Conservation (phyloP, 2,888 invertebrate species). For the Ennomos fuscantarius region DNA sequence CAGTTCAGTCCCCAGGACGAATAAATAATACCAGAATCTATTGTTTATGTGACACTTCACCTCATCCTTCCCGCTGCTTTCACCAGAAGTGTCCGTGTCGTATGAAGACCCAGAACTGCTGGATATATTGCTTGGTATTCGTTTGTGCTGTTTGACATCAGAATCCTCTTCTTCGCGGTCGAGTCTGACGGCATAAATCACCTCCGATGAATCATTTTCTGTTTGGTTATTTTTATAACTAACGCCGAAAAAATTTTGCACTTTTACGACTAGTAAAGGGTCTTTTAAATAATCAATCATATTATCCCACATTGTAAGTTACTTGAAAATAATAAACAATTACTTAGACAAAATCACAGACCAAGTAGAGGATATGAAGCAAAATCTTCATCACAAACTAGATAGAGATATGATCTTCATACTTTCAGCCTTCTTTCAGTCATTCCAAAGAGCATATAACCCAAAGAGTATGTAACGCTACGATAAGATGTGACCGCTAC, state of each 20-base stretch:
- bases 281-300: constrained; percentile 89
- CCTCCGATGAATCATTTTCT: constrained; percentile 57
- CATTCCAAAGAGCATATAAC: too few species aligned
- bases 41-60: constrained; percentile 86
- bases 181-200: constrained; percentile 61
- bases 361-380: too few species aligned
- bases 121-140: constrained; percentile 70
- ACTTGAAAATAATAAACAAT: background rate
- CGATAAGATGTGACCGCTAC: too few species aligned
- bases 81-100: constrained; percentile 70
- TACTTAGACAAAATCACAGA: too few species aligned
- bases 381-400: too few species aligned
- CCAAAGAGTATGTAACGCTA: too few species aligned
- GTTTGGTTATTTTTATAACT: constrained; percentile 70
- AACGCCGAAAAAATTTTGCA: constrained; percentile 93
- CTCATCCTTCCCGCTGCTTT: constrained; percentile 64
- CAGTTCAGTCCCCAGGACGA: constrained; percentile 92
- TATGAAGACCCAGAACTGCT: constrained; percentile 72
- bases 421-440: too few species aligned
- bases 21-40: constrained; percentile 93
- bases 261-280: constrained; percentile 90
- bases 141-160: constrained; percentile 66
- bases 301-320: constrained; percentile 70
- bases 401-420: too few species aligned
- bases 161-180: constrained; percentile 50